Evolutionary conservation across 2,888 invertebrate species (phyloP).

Genomic region (Orthosia incerta): DNA sequence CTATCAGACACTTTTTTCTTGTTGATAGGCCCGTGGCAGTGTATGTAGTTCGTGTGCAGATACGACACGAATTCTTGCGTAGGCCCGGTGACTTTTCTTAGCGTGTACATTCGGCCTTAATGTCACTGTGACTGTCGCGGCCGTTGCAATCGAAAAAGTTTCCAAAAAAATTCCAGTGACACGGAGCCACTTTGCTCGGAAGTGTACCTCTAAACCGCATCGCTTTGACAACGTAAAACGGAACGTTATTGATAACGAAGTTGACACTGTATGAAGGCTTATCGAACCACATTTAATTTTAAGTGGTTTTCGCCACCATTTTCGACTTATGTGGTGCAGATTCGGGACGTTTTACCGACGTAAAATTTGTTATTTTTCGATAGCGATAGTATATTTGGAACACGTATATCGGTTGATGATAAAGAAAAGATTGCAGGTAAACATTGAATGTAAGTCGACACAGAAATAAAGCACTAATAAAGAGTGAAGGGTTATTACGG

Average conservation of each 20-base stretch:
- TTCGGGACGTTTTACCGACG: slow-evolving; percentile 5
- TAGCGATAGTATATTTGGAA: slow-evolving; percentile 12
- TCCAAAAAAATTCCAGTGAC: too few species aligned
- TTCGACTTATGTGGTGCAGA: slow-evolving; percentile 11
- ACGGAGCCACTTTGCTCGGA: too few species aligned
- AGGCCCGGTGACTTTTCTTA: too few species aligned
- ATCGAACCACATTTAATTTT: slow-evolving; percentile 54
- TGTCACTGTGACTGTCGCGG: too few species aligned
- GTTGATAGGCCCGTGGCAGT: too few species aligned
- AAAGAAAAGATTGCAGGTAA: neutral
- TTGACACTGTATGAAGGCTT: slow-evolving; percentile 42
- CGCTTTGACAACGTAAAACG: slow-evolving; percentile 33
- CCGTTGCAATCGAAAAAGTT: too few species aligned
- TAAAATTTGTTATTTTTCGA: slow-evolving; percentile 24
- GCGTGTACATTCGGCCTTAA: too few species aligned
- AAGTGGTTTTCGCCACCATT: slow-evolving; percentile 44
- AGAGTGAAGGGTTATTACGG: neutral
- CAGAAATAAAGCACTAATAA: neutral
- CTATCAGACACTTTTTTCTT: too few species aligned
- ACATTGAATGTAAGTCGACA: neutral
- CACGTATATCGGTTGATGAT: neutral
- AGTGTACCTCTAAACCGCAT: slow-evolving; percentile 3
- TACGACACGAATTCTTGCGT: too few species aligned
- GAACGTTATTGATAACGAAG: slow-evolving; percentile 37
- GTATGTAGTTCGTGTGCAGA: too few species aligned